Conservation (phyloP, 2,888 invertebrate species). For the Chymomyza fuscimana region DNA sequence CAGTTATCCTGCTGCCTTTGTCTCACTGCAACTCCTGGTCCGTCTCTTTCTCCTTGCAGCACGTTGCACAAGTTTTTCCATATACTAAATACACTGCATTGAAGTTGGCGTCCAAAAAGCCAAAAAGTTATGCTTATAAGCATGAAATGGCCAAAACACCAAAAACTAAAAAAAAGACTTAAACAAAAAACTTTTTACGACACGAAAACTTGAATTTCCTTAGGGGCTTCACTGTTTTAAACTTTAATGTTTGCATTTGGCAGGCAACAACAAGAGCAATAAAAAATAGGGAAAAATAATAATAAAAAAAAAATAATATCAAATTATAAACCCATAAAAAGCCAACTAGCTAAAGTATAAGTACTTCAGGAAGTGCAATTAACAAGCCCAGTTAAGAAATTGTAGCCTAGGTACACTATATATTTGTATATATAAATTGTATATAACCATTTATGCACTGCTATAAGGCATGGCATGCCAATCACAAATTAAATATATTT, state of each 20-base stretch:
- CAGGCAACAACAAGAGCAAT: neutral
- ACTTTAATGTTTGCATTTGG: conserved; percentile 7
- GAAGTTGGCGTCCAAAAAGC: conserved; percentile 19
- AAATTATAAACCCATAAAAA: neutral
- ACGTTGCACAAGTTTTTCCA: conserved; percentile 25
- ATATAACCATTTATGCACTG: neutral
- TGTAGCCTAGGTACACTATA: neutral
- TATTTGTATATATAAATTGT: conserved; percentile 14
- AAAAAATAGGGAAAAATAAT: neutral
- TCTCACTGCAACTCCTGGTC: neutral
- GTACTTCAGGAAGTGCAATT: conserved; percentile 43
- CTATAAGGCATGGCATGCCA: conserved; percentile 60
- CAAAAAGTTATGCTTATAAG: conserved; percentile 57
- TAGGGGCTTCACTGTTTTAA: neutral
- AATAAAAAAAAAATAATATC: neutral
- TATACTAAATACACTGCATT: conserved; percentile 10
- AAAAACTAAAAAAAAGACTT: conserved; percentile 9
- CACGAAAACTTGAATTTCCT: conserved; percentile 27
- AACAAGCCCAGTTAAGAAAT: conserved; percentile 29
- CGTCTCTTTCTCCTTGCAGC: neutral
- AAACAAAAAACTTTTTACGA: conserved; percentile 15
- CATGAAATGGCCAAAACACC: conserved; percentile 52
- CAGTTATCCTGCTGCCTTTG: conserved; percentile 2
- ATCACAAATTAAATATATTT: conserved; percentile 73
- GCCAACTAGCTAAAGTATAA: conserved; percentile 13